Base-by-base conservation (phyloP, 2,797 vertebrate genomes). In the Falco rusticolus region DNA sequence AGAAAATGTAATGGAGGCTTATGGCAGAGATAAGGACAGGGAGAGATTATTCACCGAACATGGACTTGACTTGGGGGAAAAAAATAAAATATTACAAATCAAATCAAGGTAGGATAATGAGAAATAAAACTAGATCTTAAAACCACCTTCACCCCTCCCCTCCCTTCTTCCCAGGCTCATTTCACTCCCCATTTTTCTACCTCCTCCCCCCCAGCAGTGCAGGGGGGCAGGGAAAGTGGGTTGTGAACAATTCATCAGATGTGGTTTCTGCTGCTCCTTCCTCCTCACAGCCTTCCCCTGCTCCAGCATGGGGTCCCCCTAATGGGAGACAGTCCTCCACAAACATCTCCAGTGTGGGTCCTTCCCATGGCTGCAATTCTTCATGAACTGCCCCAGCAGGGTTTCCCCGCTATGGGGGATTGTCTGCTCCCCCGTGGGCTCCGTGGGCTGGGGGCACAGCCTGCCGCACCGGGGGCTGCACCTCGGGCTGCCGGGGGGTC, bases 351-450 rank as follows among this genome's bases (percentile, higher is more conserved):
- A 24, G 1, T 1, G 4, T 25, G 5, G 9, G 31, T 57, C 28
- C 10, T 31, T 86, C 16, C 61, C 9, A 13, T 3, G 37, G 41
- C 41, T 65, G 33, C 5, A 20, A 50, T 54, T 48, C 43, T 65
- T 84, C 9, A 3, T 4, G 9, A 56, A 16, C 14, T 53, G 5
- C 9, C 29, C 10, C 59, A 43, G 12, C 39, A 37, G 37, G 37
- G 37, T 5, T 37, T 37, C 37, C 37, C 10, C 37, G 10, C 37
- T 37, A 11, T 37, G 37, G 37, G 37, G 37, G 37, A 37, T 13
- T 43, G 41, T 43, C 41, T n/a, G 34, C 26, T 33, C 15, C 54
- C 17, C 3, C 0, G 0, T 34, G 53, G 19, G 1, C 9, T 5
- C 13, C 9, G 0, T 5, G 29, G 26, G 20, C 45, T 57, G n/a